Evolutionary conservation across 2,113 vertebrate species (phyloP).

Genomic region (Callionymus lyra): DNA sequence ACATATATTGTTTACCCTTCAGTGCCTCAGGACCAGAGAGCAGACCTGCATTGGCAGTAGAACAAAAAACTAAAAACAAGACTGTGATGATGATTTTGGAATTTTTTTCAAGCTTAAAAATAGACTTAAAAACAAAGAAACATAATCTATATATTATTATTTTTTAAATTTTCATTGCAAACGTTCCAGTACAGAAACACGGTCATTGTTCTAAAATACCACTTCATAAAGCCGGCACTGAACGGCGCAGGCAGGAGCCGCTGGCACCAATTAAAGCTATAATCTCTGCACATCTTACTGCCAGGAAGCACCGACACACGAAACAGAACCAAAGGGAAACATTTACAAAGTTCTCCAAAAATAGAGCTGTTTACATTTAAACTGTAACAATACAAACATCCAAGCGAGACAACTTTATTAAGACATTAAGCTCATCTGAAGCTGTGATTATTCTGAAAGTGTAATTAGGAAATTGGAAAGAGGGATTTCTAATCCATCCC

Average conservation of each 20-base stretch:
- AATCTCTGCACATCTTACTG: conserved; percentile 63
- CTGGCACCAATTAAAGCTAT: conserved; percentile 50
- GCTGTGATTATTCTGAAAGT: too few species aligned
- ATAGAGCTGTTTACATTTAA: conserved; percentile 46
- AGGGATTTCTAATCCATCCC: conserved; percentile 39
- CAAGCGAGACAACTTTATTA: conserved; percentile 9
- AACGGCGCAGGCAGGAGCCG: conserved; percentile 37
- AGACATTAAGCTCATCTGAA: conserved; percentile 12
- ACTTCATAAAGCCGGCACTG: conserved; percentile 42
- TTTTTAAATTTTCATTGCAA: conserved; percentile 6
- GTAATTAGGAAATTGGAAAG: conserved; percentile 43
- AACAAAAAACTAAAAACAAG: too few species aligned
- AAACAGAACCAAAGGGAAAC: conserved; percentile 56
- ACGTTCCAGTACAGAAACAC: conserved; percentile 21
- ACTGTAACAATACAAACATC: conserved; percentile 43
- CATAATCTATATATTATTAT: too few species aligned
- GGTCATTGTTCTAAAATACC: conserved; percentile 34
- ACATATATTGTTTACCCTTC: too few species aligned
- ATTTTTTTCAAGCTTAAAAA: too few species aligned
- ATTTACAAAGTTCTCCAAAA: conserved; percentile 53
- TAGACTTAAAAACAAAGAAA: too few species aligned
- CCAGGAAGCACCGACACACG: conserved; percentile 50
- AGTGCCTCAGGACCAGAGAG: too few species aligned
- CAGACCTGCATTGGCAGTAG: too few species aligned
- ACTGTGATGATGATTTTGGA: too few species aligned